phyloP scores from a whole-genome alignment of 2,888 invertebrate genomes.

The Cephus pulcher region DNA sequence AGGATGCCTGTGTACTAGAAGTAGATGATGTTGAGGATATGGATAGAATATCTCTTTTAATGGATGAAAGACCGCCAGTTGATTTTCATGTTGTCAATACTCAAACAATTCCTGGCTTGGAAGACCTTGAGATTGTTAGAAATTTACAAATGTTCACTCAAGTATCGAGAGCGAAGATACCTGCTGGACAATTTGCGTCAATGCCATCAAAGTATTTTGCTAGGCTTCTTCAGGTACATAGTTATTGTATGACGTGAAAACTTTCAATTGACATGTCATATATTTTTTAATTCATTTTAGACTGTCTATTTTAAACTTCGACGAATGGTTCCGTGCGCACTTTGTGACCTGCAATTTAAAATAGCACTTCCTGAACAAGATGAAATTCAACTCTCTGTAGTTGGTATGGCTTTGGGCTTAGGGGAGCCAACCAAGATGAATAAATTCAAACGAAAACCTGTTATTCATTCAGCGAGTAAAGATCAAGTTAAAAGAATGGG shows the following conservation, averaged over 20 bases:
- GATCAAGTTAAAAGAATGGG: slow-evolving; percentile 53
- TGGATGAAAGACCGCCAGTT: slow-evolving; percentile 80
- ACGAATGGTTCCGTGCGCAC: slow-evolving; percentile 86
- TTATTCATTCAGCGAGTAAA: slow-evolving; percentile 56
- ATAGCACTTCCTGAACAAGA: slow-evolving; percentile 90
- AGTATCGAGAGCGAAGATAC: slow-evolving; percentile 72
- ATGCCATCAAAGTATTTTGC: slow-evolving; percentile 70
- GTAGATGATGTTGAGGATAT: slow-evolving; percentile 87
- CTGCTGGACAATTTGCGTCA: slow-evolving; percentile 66
- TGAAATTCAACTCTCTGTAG: slow-evolving; percentile 76
- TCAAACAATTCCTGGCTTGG: slow-evolving; percentile 79
- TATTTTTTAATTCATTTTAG: slow-evolving; percentile 50
- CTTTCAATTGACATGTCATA: neutral
- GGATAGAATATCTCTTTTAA: slow-evolving; percentile 78
- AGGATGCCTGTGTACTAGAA: slow-evolving; percentile 85
- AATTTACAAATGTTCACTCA: slow-evolving; percentile 89
- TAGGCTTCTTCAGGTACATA: slow-evolving; percentile 68
- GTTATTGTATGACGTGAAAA: neutral
- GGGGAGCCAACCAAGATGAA: slow-evolving; percentile 71
- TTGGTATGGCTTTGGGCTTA: slow-evolving; percentile 84
- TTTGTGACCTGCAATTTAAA: slow-evolving; percentile 84
- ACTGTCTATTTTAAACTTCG: slow-evolving; percentile 89
- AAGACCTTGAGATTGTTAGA: slow-evolving; percentile 75
- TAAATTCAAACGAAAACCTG: slow-evolving; percentile 67
- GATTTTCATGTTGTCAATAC: slow-evolving; percentile 86